Conservation (phyloP, 2,888 invertebrate species). For the Ormia ochracea region DNA sequence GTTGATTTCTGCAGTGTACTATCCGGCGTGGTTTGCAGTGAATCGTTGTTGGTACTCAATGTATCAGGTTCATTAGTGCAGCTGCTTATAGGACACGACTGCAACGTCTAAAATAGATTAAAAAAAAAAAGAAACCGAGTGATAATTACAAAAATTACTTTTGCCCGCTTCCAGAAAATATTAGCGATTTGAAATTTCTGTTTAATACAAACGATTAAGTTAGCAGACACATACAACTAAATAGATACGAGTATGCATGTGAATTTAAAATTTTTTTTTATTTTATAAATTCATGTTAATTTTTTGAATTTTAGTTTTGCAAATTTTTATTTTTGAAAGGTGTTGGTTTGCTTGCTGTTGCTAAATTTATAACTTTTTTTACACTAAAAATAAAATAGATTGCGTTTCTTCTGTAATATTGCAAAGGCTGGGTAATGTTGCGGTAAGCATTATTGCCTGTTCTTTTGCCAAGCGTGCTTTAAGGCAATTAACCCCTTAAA, state of each 20-base stretch:
- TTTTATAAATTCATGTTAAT: slow-evolving; percentile 26
- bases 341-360: slow-evolving; percentile 19
- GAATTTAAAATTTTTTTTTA: not conserved
- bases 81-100: slow-evolving; percentile 81
- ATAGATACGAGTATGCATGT: too few relatives aligned
- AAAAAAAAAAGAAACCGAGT: not conserved
- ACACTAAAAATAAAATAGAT: slow-evolving; percentile 22
- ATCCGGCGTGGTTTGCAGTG: slow-evolving; percentile 70
- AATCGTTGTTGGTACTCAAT: slow-evolving; percentile 72
- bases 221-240: not conserved
- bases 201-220: not conserved
- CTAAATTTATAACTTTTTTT: slow-evolving; percentile 27
- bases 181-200: not conserved
- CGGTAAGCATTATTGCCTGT: slow-evolving; percentile 14
- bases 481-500: slow-evolving; percentile 38
- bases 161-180: not conserved
- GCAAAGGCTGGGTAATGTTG: not conserved
- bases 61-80: slow-evolving; percentile 75
- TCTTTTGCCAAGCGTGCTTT: slow-evolving; percentile 37
- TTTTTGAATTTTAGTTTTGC: not conserved
- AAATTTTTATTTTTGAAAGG: slow-evolving; percentile 44
- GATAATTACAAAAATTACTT: not conserved
- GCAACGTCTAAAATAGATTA: slow-evolving; percentile 80
- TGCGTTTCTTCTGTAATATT: slow-evolving; percentile 36
- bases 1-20: slow-evolving; percentile 71